Base-by-base conservation (phyloP, 2,888 invertebrate species). In the Zaprionus bogoriensis region DNA sequence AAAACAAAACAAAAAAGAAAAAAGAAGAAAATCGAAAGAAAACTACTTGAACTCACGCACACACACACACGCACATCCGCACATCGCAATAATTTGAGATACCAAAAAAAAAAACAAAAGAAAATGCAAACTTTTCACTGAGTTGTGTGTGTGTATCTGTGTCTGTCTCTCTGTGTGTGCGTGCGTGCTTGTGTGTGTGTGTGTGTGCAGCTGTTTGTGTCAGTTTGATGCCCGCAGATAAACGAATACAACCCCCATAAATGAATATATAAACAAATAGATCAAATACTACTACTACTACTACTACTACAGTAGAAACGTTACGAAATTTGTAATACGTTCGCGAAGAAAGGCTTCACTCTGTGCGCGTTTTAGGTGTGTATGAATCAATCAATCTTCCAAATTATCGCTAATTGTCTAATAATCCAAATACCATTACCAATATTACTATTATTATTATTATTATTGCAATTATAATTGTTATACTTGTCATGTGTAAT, bases 321-420 rank as follows among this genome's bases (percentile, higher is more conserved):
- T 65, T 67, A 50, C 70, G 58, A 69, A 45, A 50, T 46, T 55
- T 45, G 55, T 61, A 72, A 58, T 54, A 36, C 67, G 67, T 67
- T 53, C 58, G 62, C 55, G 44, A 61, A 62, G n/a, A 72, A 79
- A 66, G 80, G 79, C 80, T 78, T 84, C 82, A 70, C 64, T 65
- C 64, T 85, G 67, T 68, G 74, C 80, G 79, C 85, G 84, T 71
- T 75, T 80, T 80, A 80, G 80, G 80, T 80, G 85, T 80, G 80
- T 80, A 80, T 80, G 55, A 72, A 80, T n/a, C 61, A 57, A 68
- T 22, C 59, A 57, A 50, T 77, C 69, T 59, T 73, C 74, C 9
- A 72, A 74, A 71, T 68, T 71, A 62, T 42, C 42, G 63, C 50
- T 72, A 39, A 54, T 58, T 66, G 67, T 53, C 28, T 48, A 36